These are phyloP conservation scores for Brachyalestes nurse DNA, from an alignment of 2,797 vertebrate genomes.

Conservation along the genomic window DNA sequence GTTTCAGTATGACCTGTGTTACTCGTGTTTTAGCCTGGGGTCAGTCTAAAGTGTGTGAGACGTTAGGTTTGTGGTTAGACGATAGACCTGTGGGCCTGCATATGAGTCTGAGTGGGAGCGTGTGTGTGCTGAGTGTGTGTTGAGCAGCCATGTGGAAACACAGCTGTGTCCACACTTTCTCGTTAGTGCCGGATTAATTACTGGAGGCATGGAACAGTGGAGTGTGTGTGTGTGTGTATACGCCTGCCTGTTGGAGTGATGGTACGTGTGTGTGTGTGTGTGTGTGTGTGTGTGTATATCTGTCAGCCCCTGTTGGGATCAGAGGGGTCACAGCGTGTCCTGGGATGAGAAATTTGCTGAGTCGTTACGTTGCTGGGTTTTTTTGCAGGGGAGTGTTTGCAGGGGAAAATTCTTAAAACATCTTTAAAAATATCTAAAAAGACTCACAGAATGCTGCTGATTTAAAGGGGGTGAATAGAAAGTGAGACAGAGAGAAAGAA, in stretches of 20 bases:
- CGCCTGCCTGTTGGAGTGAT: constrained; percentile 12
- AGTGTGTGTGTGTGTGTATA: constrained; percentile 34
- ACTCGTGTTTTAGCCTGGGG: background rate
- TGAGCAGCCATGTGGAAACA: constrained; percentile 50
- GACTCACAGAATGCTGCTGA: background rate
- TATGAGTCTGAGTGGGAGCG: background rate
- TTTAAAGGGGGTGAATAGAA: too few species aligned
- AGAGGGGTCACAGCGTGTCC: constrained; percentile 52
- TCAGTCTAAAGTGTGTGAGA: background rate
- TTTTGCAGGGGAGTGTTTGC: constrained; percentile 46
- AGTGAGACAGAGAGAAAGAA: background rate
- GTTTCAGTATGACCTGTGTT: constrained; percentile 6
- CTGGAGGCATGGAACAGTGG: constrained; percentile 25
- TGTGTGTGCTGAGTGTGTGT: background rate
- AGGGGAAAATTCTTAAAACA: background rate
- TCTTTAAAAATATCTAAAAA: background rate
- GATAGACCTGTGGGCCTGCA: constrained; percentile 10
- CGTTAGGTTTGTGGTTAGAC: constrained; percentile 3
- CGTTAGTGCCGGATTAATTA: constrained; percentile 65
- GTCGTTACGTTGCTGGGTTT: constrained; percentile 14
- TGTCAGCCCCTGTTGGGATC: constrained; percentile 45
- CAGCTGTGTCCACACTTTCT: constrained; percentile 60
- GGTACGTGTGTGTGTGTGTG: constrained; percentile 38
- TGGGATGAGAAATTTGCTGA: constrained; percentile 52
- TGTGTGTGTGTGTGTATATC: constrained; percentile 19